Percentiles rank a stretch among this genome's conserved stretches.
These are phyloP conservation scores for Pongo abelii DNA, from an alignment of 2,113 vertebrate genomes.

Conservation along the genomic window DNA sequence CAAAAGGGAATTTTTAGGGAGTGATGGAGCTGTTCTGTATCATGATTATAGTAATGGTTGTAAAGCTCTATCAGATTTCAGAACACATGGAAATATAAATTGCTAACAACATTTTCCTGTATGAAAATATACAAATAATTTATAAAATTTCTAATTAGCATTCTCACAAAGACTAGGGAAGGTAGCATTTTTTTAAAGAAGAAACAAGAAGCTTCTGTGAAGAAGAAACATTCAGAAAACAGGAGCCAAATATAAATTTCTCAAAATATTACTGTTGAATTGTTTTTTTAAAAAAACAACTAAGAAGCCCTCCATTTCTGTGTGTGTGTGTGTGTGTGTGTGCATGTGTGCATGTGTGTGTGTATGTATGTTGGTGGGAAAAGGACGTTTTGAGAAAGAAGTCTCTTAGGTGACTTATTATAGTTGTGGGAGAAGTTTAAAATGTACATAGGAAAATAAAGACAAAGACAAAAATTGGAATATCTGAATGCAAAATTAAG, in stretches of 20 bases:
- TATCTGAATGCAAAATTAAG: slow-evolving; percentile 5
- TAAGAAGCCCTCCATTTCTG: not conserved
- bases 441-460: not conserved
- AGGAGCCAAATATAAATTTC: not conserved
- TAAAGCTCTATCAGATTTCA: not conserved
- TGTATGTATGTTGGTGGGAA: not conserved
- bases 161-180: not conserved
- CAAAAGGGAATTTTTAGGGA: not conserved
- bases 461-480: not conserved
- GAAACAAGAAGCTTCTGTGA: not conserved
- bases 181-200: not conserved
- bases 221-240: not conserved
- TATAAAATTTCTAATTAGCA: not conserved
- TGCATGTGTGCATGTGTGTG: not conserved
- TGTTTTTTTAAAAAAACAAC: not conserved
- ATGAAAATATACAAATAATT: not conserved
- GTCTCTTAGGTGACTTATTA: not conserved
- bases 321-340: not conserved
- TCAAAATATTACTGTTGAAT: not conserved
- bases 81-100: not conserved
- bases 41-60: not conserved
- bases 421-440: not conserved
- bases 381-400: not conserved
- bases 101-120: not conserved
- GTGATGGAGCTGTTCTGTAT: not conserved